Base-by-base conservation (phyloP, 2,888 invertebrate species). In the Dolichopus griseipennis region DNA sequence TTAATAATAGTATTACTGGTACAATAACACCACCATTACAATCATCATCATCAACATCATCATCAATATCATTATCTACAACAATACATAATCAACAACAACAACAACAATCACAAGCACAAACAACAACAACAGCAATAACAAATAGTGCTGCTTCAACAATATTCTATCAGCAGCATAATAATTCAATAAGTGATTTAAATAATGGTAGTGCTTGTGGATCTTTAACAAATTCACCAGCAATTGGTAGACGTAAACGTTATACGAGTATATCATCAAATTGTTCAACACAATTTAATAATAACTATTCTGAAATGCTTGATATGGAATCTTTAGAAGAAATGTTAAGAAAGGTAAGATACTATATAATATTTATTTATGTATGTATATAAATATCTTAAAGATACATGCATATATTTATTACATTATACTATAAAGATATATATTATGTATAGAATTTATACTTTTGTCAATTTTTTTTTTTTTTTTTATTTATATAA, bases 311-410 rank as follows among this genome's bases (percentile, higher is more conserved):
- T 74, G 83, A 83, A 75, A 80, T 84, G 81, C 83, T 86, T 81
- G 88, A 89, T 81, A 89, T 89, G 86, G 90, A 90, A 78, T 89
- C 90, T 75, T 84, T 90, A 75, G 90, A 90, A 81, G 90, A 90
- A 83, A 89, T 90, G 88, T 85, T 90, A 78, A 86, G 88, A 78
- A 90, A 90, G 90, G 90, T 90, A 84, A 85, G 80, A 61, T 61
- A 61, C 15, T 15, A 61, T n/a, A 8, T 61, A n/a, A 18, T 20
- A 61, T 61, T 61, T 61, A n/a, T 61, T 61, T 61, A 61, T 61
- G 2, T 61, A 15, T 61, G n/a, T 20, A 20, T 12, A 18, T 27
- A 27, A 27, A 5, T 27, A 27, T 27, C 27, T 27, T 27, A 27
- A 27, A 27, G 27, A 4, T 27, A 27, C 27, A 27, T 27, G 27